Evolutionary conservation across 2,113 vertebrate genomes (phyloP).

Genomic region (Amphiprion ocellaris): DNA sequence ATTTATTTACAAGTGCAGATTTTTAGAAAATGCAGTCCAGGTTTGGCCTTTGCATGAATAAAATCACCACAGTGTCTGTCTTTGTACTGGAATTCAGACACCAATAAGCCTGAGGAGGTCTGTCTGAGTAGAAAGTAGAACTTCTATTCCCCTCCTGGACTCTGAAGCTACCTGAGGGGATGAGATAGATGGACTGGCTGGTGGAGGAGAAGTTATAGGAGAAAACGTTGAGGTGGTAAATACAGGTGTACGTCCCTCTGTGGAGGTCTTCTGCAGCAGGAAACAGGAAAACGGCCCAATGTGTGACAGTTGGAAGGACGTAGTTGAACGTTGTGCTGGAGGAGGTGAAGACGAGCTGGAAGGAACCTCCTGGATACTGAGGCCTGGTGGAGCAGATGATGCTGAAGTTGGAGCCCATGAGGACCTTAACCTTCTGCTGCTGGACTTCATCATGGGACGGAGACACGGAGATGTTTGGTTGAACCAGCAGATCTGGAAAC

Average conservation of each 20-base stretch:
- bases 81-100: no score
- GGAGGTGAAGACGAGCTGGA: slow-evolving; percentile 32
- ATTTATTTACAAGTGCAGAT: no score
- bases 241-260: slow-evolving; percentile 25
- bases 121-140: no score
- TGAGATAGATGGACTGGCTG: neutral
- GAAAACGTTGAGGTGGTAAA: neutral
- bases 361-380: slow-evolving; percentile 37
- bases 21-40: no score
- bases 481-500: slow-evolving; percentile 1
- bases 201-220: neutral
- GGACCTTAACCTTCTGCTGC: neutral
- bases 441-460: neutral
- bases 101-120: no score
- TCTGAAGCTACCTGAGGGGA: no score
- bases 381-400: slow-evolving; percentile 16
- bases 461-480: neutral
- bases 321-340: neutral
- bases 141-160: no score
- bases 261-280: slow-evolving; percentile 3
- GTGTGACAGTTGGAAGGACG: slow-evolving; percentile 23
- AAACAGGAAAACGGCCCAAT: slow-evolving; percentile 30
- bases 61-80: no score
- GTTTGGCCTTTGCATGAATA: no score
- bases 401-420: slow-evolving; percentile 17